Conservation (phyloP, 2,888 invertebrate species). For the Epinotia nisella region DNA sequence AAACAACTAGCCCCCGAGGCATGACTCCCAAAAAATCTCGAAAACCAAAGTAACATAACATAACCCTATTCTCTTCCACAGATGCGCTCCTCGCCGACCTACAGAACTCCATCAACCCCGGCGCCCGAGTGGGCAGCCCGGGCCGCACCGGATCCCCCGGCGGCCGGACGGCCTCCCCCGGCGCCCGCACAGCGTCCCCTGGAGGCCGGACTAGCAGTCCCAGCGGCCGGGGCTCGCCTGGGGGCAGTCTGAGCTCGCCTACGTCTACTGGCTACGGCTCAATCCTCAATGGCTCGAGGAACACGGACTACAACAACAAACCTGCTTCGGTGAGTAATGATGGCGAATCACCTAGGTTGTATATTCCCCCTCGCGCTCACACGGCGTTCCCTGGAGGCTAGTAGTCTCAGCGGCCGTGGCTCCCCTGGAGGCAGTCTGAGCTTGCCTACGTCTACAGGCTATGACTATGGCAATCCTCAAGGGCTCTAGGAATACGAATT, state of each 20-base stretch:
- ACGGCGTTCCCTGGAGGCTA: slow-evolving; percentile 71
- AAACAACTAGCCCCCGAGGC: background rate
- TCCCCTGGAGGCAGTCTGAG: slow-evolving; percentile 84
- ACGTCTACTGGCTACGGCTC: slow-evolving; percentile 91
- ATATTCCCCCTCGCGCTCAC: slow-evolving; percentile 84
- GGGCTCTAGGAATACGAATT: slow-evolving; percentile 85
- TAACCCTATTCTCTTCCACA: slow-evolving; percentile 66
- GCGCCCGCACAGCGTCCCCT: slow-evolving; percentile 70
- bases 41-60: slow-evolving; percentile 1
- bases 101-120: slow-evolving; percentile 94
- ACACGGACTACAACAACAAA: slow-evolving; percentile 79
- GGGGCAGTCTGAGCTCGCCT: slow-evolving; percentile 79
- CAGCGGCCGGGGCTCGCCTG: slow-evolving; percentile 80
- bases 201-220: slow-evolving; percentile 70
- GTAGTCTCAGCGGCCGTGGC: slow-evolving; percentile 66
- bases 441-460: slow-evolving; percentile 86
- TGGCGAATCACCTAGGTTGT: too few species aligned
- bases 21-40: background rate
- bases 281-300: slow-evolving; percentile 87
- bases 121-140: slow-evolving; percentile 82
- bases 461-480: slow-evolving; percentile 91
- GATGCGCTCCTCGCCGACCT: slow-evolving; percentile 98
- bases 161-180: slow-evolving; percentile 80
- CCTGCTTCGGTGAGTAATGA: slow-evolving; percentile 86
- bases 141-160: slow-evolving; percentile 68